phyloP scores from a whole-genome alignment of 1,140 invertebrate species.

The Trichogramma pretiosum region DNA sequence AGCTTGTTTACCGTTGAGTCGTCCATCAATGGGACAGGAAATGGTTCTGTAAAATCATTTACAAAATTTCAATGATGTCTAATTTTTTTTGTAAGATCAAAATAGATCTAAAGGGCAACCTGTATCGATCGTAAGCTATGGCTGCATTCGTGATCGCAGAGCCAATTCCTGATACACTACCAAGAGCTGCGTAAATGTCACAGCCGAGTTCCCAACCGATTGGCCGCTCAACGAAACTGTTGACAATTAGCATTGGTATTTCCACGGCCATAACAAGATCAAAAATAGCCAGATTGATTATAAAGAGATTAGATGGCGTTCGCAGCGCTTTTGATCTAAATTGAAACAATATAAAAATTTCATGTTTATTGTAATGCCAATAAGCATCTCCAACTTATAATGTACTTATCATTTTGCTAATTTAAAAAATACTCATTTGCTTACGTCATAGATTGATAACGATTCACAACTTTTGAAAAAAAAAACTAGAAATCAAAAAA shows the following conservation, averaged over 20 bases:
- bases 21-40: slow-evolving; percentile 64
- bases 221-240: slow-evolving; percentile 57
- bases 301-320: slow-evolving; percentile 71
- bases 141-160: slow-evolving; percentile 65
- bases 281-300: slow-evolving; percentile 68
- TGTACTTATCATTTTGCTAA: no score
- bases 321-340: slow-evolving; percentile 60
- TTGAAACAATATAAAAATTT: no score
- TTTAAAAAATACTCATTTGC: no score
- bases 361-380: no score
- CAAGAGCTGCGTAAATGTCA: slow-evolving; percentile 58
- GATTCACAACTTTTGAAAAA: background rate
- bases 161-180: slow-evolving; percentile 61
- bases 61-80: no score
- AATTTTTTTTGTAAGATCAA: no score
- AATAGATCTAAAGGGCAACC: slow-evolving; percentile 36
- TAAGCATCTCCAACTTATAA: no score
- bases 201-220: slow-evolving; percentile 62
- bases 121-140: slow-evolving; percentile 68
- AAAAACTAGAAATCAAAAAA: background rate
- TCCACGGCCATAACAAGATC: slow-evolving; percentile 69
- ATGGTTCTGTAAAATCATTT: slow-evolving; percentile 50
- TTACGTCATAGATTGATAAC: no score
- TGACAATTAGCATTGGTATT: slow-evolving; percentile 62
- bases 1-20: slow-evolving; percentile 58